Evolutionary conservation across 2,113 vertebrate species (phyloP).

Genomic region (Malurus melanocephalus): DNA sequence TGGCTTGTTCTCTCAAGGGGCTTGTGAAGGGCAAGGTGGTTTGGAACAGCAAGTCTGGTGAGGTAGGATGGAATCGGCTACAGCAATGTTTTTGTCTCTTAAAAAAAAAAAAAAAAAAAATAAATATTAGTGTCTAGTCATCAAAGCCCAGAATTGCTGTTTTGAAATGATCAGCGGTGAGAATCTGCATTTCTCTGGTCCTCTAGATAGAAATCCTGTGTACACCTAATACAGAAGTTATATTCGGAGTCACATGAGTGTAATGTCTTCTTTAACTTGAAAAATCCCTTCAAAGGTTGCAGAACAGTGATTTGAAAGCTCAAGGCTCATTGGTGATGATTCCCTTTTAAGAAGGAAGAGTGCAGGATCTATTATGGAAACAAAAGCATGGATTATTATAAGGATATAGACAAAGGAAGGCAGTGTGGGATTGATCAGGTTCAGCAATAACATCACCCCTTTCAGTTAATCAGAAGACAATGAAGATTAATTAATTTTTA

Average conservation of each 20-base stretch:
- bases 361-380: background rate
- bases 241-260: background rate
- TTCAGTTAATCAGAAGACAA: background rate
- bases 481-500: background rate
- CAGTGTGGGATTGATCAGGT: background rate
- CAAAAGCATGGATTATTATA: background rate
- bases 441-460: background rate
- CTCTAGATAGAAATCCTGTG: background rate
- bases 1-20: background rate
- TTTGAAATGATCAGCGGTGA: background rate
- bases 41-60: background rate
- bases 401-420: background rate
- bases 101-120: background rate
- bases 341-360: background rate
- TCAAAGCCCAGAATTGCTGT: background rate
- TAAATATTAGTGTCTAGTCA: background rate
- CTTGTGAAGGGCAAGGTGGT: background rate
- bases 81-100: background rate
- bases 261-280: background rate
- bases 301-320: background rate
- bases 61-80: background rate
- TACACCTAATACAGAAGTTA: background rate
- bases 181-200: background rate
- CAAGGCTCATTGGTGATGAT: background rate
- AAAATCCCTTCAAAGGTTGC: background rate